These are phyloP conservation scores for Strigops habroptila DNA, from an alignment of 2,113 vertebrate genomes.

Conservation along the genomic window DNA sequence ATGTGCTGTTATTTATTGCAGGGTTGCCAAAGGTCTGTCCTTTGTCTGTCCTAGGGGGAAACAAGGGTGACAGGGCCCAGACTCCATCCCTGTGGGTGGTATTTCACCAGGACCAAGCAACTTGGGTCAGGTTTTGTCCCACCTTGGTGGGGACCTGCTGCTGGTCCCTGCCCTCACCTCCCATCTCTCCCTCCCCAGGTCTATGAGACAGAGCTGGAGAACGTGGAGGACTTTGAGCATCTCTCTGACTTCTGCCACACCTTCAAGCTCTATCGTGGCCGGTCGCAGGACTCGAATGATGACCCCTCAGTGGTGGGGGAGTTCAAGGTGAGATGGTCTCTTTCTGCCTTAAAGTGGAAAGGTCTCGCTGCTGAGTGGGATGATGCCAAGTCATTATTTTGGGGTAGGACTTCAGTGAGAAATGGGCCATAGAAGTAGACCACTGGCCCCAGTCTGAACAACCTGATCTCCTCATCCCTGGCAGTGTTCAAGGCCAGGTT, in stretches of 20 bases:
- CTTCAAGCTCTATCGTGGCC: slow-evolving; percentile 89
- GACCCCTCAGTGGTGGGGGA: slow-evolving; percentile 93
- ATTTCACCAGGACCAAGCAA: rapidly evolving
- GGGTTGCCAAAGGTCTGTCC: neutral
- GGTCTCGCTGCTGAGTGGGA: neutral
- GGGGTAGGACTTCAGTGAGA: neutral
- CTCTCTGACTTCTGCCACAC: slow-evolving; percentile 94
- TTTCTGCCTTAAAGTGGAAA: neutral
- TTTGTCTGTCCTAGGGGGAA: neutral
- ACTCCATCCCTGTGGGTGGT: rapidly evolving
- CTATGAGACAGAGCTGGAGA: slow-evolving; percentile 85
- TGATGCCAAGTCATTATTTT: neutral
- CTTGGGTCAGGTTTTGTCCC: neutral
- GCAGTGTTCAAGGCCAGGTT: rapidly evolving
- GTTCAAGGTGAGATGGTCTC: slow-evolving; percentile 84
- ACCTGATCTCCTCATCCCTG: neutral
- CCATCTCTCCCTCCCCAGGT: slow-evolving; percentile 71
- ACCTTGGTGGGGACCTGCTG: rapidly evolving
- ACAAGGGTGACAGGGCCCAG: neutral
- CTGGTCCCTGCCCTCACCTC: neutral
- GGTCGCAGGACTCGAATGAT: slow-evolving; percentile 81
- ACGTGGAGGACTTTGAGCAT: slow-evolving; percentile 76
- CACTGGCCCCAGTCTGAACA: neutral
- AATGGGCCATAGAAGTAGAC: neutral
- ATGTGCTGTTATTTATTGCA: neutral